Base-by-base conservation (phyloP, 1,140 invertebrate species). In the Mycetomoellerius zeteki region DNA sequence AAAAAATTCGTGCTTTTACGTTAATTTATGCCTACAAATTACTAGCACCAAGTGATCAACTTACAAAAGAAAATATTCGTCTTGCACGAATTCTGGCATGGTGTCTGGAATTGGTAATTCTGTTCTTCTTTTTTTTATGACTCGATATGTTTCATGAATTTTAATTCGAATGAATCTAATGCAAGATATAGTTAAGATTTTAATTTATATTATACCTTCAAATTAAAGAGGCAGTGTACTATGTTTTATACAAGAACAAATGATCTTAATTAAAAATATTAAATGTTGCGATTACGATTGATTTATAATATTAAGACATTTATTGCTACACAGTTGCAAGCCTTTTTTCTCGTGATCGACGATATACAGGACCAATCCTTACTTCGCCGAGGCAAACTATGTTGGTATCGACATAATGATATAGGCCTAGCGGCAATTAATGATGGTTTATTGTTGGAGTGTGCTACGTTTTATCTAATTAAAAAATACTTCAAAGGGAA, bases 281-380 rank as follows among this genome's bases (percentile, higher is more conserved):
- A n/a, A 54, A n/a, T 54, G 0, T 54, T 54, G 52, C 52, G 2
- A 54, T n/a, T 54, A n/a, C 6, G 52, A n/a, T n/a, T n/a, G n/a
- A n/a, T 54, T 62, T 65, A 27, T 43, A 69, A 80, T 54, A 52
- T 12, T 19, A 4, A n/a, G 1, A 16, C 6, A 67, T 73, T 50
- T 77, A 64, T 86, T 89, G 60, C 72, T 64, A 64, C 30, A 56
- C 30, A 98, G 97, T 94, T 97, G 64, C 99, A 99, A 96, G 97
- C 98, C 21, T 98, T 97, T 93, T 98, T 99, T 87, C 5, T 27
- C 4, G 95, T 99, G 0, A 93, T 97, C 10, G 99, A 99, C 95
- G 99, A 99, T 94, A 97, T 99, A 19, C 98, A 99, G 97, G 99
- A n/a, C n/a, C n/a, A n/a, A n/a, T 97, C 98, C 21, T 95, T 96